phyloP scores from a whole-genome alignment of 1,140 invertebrate species.

The Scaptomyza hsui region DNA sequence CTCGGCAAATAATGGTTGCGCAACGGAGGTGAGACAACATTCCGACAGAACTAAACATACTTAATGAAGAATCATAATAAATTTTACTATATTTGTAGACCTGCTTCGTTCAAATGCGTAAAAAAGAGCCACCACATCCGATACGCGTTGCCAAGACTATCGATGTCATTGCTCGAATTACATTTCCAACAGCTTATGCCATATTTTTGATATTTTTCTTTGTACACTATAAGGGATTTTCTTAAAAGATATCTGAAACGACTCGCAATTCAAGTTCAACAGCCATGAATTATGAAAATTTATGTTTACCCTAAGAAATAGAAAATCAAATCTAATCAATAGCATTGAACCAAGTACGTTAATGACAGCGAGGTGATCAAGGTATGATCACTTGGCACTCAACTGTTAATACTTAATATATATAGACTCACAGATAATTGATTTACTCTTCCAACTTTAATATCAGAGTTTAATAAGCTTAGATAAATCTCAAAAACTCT shows the following conservation, averaged over 20 bases:
- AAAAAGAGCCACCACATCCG: constrained; percentile 95
- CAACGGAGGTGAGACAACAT: constrained; percentile 88
- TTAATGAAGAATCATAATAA: not conserved
- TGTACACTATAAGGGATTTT: constrained; percentile 93
- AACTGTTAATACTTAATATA: constrained; percentile 6
- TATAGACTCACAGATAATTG: too few relatives aligned
- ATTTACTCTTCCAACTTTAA: too few relatives aligned
- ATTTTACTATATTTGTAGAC: constrained; percentile 83
- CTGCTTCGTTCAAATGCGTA: constrained; percentile 91
- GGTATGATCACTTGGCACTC: constrained; percentile 30
- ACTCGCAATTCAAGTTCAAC: constrained; percentile 21
- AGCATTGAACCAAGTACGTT: too few relatives aligned
- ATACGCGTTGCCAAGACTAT: constrained; percentile 96
- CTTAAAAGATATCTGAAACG: constrained; percentile 83
- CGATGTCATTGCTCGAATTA: constrained; percentile 96
- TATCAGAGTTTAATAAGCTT: too few relatives aligned
- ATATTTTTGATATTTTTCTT: constrained; percentile 97
- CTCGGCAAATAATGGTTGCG: constrained; percentile 93
- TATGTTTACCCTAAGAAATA: constrained; percentile 25
- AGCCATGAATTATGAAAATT: constrained; percentile 22
- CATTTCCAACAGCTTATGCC: constrained; percentile 95
- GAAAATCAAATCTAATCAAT: constrained; percentile 7
- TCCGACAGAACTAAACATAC: not conserved
- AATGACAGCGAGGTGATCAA: too few relatives aligned
- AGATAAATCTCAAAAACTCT: too few relatives aligned